phyloP scores from a whole-genome alignment of 2,113 vertebrate species.

The Spermophilus dauricus region DNA sequence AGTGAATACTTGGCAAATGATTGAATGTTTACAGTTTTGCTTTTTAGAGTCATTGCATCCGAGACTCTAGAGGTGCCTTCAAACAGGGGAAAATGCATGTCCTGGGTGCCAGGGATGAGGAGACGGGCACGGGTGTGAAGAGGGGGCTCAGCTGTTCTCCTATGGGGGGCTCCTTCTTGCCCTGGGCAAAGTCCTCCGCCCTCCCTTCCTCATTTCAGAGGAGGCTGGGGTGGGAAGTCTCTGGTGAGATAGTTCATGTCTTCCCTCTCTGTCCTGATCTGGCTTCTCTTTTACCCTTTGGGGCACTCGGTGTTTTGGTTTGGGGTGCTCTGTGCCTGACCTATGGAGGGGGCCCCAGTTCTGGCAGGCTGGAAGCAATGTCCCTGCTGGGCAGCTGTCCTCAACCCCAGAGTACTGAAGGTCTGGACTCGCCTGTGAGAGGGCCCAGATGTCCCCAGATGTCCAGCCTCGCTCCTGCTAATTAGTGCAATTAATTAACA shows the following conservation, averaged over 20 bases:
- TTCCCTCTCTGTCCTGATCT: neutral
- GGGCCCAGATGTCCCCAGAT: slow-evolving; percentile 97
- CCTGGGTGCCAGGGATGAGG: neutral
- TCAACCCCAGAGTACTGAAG: slow-evolving; percentile 74
- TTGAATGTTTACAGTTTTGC: neutral
- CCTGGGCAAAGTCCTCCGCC: neutral
- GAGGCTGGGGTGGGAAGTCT: neutral
- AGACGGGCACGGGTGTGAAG: neutral
- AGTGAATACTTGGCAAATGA: neutral
- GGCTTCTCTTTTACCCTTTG: neutral
- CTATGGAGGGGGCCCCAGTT: neutral
- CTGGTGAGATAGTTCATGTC: neutral
- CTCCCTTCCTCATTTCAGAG: neutral
- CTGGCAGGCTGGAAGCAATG: slow-evolving; percentile 63
- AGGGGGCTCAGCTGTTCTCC: neutral
- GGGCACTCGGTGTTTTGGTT: neutral
- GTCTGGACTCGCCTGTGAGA: slow-evolving; percentile 79
- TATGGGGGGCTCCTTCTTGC: neutral
- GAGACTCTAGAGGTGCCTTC: neutral
- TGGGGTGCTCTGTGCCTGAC: neutral
- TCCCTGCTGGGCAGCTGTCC: slow-evolving; percentile 70
- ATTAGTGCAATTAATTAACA: slow-evolving; percentile 96
- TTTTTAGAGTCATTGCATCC: neutral
- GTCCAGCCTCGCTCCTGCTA: slow-evolving; percentile 93
- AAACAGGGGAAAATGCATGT: neutral